A percentile compares a stretch with the other conserved stretches of the same genome.
Evolutionary conservation across 2,888 invertebrate genomes (phyloP).

Genomic region (Oconnorella tubifera): DNA sequence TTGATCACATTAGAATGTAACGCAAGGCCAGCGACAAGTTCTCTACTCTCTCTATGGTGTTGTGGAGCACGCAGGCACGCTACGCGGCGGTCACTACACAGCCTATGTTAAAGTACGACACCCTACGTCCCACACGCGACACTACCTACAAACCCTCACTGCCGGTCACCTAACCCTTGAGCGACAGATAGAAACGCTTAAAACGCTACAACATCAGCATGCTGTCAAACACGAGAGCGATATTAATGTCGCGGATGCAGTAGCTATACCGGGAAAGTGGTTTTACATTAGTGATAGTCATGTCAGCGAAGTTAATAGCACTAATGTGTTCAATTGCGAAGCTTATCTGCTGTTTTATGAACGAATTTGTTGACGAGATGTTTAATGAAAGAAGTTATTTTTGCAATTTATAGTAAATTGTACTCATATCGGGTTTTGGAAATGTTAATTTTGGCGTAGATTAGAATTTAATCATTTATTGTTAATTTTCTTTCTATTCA

Average conservation of each 20-base stretch:
- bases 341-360: slow-evolving; percentile 96
- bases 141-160: slow-evolving; percentile 23
- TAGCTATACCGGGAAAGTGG: slow-evolving; percentile 71
- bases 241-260: too few species aligned
- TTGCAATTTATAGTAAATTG: too few species aligned
- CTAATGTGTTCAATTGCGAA: slow-evolving; percentile 76
- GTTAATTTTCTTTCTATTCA: too few species aligned
- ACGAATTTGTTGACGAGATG: slow-evolving; percentile 64
- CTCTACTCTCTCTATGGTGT: slow-evolving; percentile 89
- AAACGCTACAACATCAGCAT: neutral
- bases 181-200: slow-evolving; percentile 13
- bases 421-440: too few species aligned
- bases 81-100: slow-evolving; percentile 86
- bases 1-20: slow-evolving; percentile 52
- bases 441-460: too few species aligned
- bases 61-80: slow-evolving; percentile 87
- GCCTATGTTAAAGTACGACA: slow-evolving; percentile 81
- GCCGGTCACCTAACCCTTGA: slow-evolving; percentile 10
- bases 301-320: slow-evolving; percentile 74
- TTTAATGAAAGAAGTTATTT: too few species aligned
- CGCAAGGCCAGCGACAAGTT: slow-evolving; percentile 64
- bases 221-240: neutral
- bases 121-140: slow-evolving; percentile 30
- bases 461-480: too few species aligned
- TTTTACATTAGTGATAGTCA: slow-evolving; percentile 88